A percentile compares a stretch with the other conserved stretches of the same genome.
Conservation (phyloP, 2,888 invertebrate genomes). For the Poecilus cupreus region DNA sequence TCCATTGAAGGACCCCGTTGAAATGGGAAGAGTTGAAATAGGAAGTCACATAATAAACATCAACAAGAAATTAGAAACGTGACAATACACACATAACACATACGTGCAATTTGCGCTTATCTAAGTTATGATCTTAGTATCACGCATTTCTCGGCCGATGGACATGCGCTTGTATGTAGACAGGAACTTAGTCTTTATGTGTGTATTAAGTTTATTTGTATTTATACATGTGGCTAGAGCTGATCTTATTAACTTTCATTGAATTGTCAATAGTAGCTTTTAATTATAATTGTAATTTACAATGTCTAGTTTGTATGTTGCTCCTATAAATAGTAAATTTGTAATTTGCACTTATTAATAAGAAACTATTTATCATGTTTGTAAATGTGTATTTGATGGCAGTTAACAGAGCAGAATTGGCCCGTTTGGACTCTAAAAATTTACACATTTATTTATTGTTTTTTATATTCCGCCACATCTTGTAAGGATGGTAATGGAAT, state of each 20-base stretch:
- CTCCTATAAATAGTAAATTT: not conserved
- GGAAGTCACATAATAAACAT: not conserved
- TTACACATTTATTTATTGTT: no score
- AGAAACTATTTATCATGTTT: not conserved
- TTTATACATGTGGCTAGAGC: slow-evolving; percentile 1
- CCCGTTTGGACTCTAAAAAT: no score
- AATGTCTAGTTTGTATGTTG: not conserved
- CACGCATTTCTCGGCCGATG: not conserved
- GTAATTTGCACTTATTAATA: not conserved
- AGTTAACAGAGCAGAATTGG: no score
- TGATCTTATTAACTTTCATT: not conserved
- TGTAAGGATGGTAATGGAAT: no score
- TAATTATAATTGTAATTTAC: not conserved
- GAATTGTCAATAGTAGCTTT: not conserved
- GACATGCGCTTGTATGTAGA: not conserved
- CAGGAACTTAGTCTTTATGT: not conserved
- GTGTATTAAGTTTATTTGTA: not conserved
- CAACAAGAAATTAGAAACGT: not conserved
- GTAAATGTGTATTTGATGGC: no score
- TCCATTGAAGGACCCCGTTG: no score
- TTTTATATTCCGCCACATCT: no score
- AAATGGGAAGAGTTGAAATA: not conserved
- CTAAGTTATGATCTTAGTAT: not conserved
- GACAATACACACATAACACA: not conserved
- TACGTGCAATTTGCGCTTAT: not conserved